These are phyloP conservation scores for Vicugna pacos DNA, from an alignment of 2,113 vertebrate genomes.

Conservation along the genomic window DNA sequence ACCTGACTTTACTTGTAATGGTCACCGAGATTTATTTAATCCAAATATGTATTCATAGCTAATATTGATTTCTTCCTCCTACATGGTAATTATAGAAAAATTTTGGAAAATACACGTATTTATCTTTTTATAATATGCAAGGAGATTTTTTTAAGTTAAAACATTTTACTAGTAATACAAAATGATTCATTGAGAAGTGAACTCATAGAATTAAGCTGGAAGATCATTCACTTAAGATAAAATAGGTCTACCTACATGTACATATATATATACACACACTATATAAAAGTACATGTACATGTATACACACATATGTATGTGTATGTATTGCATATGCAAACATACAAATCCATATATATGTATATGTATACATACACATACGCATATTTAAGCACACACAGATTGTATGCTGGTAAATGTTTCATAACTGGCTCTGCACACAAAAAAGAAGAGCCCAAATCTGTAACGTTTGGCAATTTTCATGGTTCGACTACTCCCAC, in stretches of 20 bases:
- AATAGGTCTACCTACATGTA: not conserved
- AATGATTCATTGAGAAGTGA: not conserved
- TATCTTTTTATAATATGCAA: not conserved
- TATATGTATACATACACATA: not conserved
- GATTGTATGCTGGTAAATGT: not conserved
- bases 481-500: not conserved
- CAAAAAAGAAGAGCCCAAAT: not conserved
- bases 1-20: not conserved
- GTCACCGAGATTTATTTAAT: constrained; percentile 31
- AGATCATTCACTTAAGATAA: not conserved
- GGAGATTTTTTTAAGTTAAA: not conserved
- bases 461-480: not conserved
- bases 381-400: not conserved
- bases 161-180: not conserved
- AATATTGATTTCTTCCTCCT: not conserved
- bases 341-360: not conserved
- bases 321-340: not conserved
- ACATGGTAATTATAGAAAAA: not conserved
- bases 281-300: not conserved
- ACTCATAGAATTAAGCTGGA: constrained; percentile 20
- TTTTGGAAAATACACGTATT: not conserved
- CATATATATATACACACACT: not conserved
- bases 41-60: not conserved
- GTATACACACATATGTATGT: too few relatives aligned
- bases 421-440: not conserved